Evolutionary conservation across 1,140 invertebrate species (phyloP), one percentile per base, ranked within the genome.

Genomic region (Drosophila pachea): DNA sequence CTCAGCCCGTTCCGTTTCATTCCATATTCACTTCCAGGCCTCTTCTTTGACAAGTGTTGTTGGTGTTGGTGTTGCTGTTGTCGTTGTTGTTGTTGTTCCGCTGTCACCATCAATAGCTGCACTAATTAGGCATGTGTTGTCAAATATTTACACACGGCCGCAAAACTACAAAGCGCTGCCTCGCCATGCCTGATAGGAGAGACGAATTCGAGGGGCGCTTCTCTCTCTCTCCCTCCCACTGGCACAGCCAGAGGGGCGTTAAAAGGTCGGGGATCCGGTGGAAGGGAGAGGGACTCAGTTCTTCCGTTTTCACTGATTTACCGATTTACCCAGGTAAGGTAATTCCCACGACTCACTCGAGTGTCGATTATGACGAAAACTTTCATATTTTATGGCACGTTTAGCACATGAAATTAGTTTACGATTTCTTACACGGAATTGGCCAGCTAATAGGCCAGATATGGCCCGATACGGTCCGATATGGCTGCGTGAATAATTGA

Each of bases 71-170:
- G 55, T 16, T 55, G 53, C 29, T 49, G 48, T 29, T 43, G 63
- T 35, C 56, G 47, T n/a, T 50, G 36, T 12, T 43, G 62, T 58
- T 73, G 65, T 59, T 74, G 77, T 81, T 82, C 78, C 74, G 76
- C 83, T 77, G 76, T 77, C 74, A 68, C 76, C 84, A 87, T 87
- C 84, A 87, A 87, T 87, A 74, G 83, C 84, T 87, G 83, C 78
- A 87, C 84, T 87, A 87, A 87, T 87, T 87, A 87, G 84, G 84
- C 84, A 79, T 87, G 84, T 87, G 84, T 83, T 87, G 76, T 74
- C 74, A 87, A 87, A 87, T 87, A 87, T 87, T 87, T 87, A 79
- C 71, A 84, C 63, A 73, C 73, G 59, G 84, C 55, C 84, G 84
- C 84, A 71, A 87, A 84, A 87, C 76, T 87, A 87, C 84, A 87